Conservation (phyloP, 37 sponge, comb jelly and placozoan species). For the Amphimedon queenslandica region DNA sequence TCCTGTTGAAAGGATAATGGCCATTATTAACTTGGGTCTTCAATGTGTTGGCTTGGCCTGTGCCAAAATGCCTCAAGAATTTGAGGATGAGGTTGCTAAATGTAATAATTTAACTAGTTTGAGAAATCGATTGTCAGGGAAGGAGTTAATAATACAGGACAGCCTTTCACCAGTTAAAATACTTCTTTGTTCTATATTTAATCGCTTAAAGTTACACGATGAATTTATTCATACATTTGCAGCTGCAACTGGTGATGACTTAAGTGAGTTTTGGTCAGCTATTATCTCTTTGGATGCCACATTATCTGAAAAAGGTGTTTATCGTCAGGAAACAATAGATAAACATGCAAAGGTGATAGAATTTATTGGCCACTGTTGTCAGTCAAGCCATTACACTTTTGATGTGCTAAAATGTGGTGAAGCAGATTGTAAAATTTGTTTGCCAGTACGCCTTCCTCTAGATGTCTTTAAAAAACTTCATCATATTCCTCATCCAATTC, state of each 20-base stretch:
- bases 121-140: background rate
- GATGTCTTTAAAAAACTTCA: background rate
- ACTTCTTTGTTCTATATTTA: slow-evolving; percentile 4
- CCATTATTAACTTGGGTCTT: too few species aligned
- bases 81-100: too few species aligned
- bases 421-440: slow-evolving; percentile 11
- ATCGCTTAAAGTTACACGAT: slow-evolving; percentile 8
- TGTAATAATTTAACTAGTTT: too few species aligned
- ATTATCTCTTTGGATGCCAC: slow-evolving; percentile 11
- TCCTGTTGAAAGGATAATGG: too few species aligned
- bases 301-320: background rate
- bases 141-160: background rate
- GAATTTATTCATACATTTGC: background rate
- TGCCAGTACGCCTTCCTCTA: slow-evolving; percentile 12
- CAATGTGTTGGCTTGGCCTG: too few species aligned
- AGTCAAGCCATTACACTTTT: slow-evolving; percentile 37
- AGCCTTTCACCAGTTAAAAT: slow-evolving; percentile 17
- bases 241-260: background rate
- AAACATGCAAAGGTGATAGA: slow-evolving; percentile 8
- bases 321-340: background rate
- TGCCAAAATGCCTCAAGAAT: too few species aligned
- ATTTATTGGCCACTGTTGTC: slow-evolving; percentile 37
- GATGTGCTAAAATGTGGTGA: slow-evolving; percentile 40
- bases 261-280: slow-evolving; percentile 13
- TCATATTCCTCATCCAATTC: slow-evolving; percentile 5